Percentiles rank a stretch among this genome's conserved stretches.
Conservation (phyloP, 2,797 vertebrate species). For the Sebastolobus alascanus region DNA sequence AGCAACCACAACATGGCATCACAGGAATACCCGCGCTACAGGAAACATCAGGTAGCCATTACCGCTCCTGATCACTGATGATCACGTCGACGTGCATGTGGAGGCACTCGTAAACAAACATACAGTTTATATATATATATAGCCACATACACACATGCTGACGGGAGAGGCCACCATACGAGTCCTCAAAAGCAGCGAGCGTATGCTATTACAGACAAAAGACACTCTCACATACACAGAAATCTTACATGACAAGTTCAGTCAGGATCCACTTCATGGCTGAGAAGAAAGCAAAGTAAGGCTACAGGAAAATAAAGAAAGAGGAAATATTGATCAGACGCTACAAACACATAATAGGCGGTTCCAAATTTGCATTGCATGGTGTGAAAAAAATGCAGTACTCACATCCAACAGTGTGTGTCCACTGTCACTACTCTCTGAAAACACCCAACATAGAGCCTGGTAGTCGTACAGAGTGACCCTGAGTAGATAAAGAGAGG, state of each 20-base stretch:
- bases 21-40: conserved; percentile 54
- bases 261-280: conserved; percentile 96
- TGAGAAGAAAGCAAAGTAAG: conserved; percentile 94
- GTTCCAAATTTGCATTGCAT: not conserved
- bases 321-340: conserved; percentile 12
- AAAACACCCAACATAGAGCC: conserved; percentile 94
- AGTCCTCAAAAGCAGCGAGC: conserved; percentile 15
- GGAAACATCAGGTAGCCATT: conserved; percentile 77
- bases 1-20: conserved; percentile 79
- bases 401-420: conserved; percentile 94
- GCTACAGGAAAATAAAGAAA: conserved; percentile 80
- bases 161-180: conserved; percentile 23
- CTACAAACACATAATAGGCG: not conserved
- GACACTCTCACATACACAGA: conserved; percentile 26
- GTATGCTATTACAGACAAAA: conserved; percentile 14
- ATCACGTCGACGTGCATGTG: conserved; percentile 57
- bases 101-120: conserved; percentile 66
- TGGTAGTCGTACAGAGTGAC: conserved; percentile 89
- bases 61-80: conserved; percentile 43
- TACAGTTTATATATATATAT: conserved; percentile 23
- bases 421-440: conserved; percentile 94
- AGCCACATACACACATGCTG: conserved; percentile 47
- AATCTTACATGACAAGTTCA: conserved; percentile 96
- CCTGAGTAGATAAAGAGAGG: conserved; percentile 49
- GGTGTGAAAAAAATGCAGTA: conserved; percentile 42